Evolutionary conservation across 1,140 invertebrate species (phyloP).

Genomic region (Drosophila parabipectinata): DNA sequence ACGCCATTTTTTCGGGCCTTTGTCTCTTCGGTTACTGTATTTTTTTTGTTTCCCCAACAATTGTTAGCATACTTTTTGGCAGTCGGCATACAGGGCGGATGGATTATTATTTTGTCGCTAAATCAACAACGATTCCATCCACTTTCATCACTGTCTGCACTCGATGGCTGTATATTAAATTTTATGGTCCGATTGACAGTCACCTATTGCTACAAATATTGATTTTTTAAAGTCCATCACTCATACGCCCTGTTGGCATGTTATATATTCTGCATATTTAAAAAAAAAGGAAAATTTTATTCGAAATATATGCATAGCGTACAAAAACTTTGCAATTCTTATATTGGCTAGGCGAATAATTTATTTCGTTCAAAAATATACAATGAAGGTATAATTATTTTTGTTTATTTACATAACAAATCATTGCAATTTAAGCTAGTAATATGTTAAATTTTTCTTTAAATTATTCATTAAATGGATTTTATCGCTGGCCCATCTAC

Average conservation of each 20-base stretch:
- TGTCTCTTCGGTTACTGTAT: constrained; percentile 11
- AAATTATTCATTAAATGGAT: not conserved
- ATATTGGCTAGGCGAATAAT: too few relatives aligned
- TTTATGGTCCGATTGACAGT: not conserved
- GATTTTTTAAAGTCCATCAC: not conserved
- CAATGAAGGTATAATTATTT: too few relatives aligned
- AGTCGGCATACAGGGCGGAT: constrained; percentile 17
- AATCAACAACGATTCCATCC: constrained; percentile 33
- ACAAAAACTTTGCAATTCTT: too few relatives aligned
- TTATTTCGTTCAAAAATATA: too few relatives aligned
- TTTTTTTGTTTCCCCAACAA: constrained; percentile 33
- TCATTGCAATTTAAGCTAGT: too few relatives aligned
- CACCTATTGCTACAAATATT: not conserved
- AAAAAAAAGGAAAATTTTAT: not conserved
- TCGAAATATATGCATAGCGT: not conserved
- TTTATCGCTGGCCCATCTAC: not conserved
- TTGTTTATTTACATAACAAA: too few relatives aligned
- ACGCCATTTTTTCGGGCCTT: constrained; percentile 43
- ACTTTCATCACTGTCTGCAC: not conserved
- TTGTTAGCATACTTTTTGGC: constrained; percentile 54
- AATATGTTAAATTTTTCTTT: too few relatives aligned
- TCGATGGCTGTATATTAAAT: not conserved
- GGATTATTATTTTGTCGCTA: constrained; percentile 61
- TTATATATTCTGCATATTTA: not conserved
- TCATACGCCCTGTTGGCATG: not conserved